Percentiles rank a stretch among this genome's conserved stretches.
These are phyloP conservation scores for Pteropus alecto DNA, from an alignment of 2,113 vertebrate genomes.

Conservation along the genomic window DNA sequence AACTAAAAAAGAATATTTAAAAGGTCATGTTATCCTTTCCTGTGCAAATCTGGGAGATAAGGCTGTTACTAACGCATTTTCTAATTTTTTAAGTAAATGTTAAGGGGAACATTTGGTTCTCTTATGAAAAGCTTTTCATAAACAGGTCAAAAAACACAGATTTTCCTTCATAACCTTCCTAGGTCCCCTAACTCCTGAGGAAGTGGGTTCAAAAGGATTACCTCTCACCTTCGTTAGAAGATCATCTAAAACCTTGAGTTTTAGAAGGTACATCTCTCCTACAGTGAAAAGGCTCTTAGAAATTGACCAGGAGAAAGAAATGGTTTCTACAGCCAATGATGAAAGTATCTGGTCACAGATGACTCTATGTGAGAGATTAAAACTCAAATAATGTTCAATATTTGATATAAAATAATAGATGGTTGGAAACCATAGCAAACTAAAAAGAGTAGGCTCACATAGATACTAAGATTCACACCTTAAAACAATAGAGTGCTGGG, in stretches of 20 bases:
- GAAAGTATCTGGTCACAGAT: neutral
- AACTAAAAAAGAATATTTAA: slow-evolving; percentile 72
- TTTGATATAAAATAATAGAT: neutral
- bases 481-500: neutral
- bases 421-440: neutral
- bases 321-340: neutral
- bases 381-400: neutral
- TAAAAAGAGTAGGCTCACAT: neutral
- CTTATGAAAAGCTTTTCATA: slow-evolving; percentile 69
- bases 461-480: neutral
- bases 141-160: slow-evolving; percentile 60
- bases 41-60: slow-evolving; percentile 66
- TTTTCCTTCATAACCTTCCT: neutral
- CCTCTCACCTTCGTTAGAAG: neutral
- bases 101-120: slow-evolving; percentile 66
- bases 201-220: neutral
- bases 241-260: neutral
- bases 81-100: slow-evolving; percentile 71
- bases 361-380: neutral
- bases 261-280: neutral
- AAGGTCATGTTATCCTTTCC: slow-evolving; percentile 56
- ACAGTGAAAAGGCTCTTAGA: neutral
- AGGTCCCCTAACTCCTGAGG: neutral
- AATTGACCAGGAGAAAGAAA: neutral
- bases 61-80: slow-evolving; percentile 59